Evolutionary conservation across 1,140 invertebrate genomes (phyloP).

Genomic region (Periplaneta americana): DNA sequence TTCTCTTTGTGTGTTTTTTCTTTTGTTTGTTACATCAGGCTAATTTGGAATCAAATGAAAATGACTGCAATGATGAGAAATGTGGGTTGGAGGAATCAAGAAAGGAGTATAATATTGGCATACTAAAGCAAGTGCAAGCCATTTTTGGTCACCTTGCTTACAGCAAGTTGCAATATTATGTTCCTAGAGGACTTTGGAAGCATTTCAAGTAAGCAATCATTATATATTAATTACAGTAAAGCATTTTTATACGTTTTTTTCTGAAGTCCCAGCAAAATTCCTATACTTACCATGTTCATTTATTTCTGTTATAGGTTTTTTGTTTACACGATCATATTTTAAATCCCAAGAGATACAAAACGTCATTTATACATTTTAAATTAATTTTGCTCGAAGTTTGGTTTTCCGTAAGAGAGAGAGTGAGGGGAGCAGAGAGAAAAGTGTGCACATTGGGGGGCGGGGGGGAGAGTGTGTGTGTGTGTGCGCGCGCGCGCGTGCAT

Average conservation of each 20-base stretch:
- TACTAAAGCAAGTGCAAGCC: conserved; percentile 94
- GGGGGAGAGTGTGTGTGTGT: too few relatives aligned
- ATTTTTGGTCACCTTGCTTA: conserved; percentile 97
- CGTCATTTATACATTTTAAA: too few relatives aligned
- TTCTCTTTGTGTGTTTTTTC: too few relatives aligned
- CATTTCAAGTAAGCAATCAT: conserved; percentile 81
- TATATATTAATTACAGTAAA: neutral
- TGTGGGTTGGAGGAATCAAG: conserved; percentile 38
- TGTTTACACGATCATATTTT: too few relatives aligned
- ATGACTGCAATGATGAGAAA: conserved; percentile 41
- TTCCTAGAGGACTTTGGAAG: conserved; percentile 94
- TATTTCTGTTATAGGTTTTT: too few relatives aligned
- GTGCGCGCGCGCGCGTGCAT: too few relatives aligned
- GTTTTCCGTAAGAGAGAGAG: neutral
- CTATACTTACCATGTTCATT: too few relatives aligned
- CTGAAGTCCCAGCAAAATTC: too few relatives aligned
- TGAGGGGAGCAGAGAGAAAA: neutral
- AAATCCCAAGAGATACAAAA: too few relatives aligned
- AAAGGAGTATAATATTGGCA: conserved; percentile 91
- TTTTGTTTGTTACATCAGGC: conserved; percentile 17
- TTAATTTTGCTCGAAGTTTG: neutral
- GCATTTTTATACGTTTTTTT: too few relatives aligned
- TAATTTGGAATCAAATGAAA: conserved; percentile 42
- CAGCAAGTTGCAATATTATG: conserved; percentile 95
- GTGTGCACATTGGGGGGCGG: too few relatives aligned